Conservation (phyloP, 2,888 invertebrate genomes). For the Scaptomyza polygonia region DNA sequence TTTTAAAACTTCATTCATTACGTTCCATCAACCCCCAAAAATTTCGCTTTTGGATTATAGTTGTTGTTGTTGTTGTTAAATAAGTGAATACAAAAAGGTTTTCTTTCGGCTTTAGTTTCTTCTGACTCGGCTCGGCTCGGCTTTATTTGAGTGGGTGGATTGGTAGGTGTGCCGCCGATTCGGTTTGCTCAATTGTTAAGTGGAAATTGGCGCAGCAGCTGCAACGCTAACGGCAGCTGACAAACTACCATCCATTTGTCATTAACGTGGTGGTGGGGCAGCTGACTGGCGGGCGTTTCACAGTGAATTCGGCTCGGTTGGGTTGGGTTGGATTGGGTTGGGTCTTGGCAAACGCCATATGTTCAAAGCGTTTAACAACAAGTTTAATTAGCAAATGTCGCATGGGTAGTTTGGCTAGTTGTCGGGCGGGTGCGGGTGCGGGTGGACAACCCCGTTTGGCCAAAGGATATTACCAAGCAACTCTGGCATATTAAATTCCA, state of each 20-base stretch:
- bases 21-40: constrained; percentile 21
- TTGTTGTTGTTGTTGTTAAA: constrained; percentile 5
- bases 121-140: neutral
- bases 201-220: constrained; percentile 52
- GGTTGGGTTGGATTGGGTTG: neutral
- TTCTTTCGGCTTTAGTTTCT: constrained; percentile 1
- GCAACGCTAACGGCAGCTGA: constrained; percentile 54
- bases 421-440: neutral
- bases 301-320: neutral
- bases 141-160: neutral
- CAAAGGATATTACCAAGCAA: constrained; percentile 40
- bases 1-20: constrained; percentile 67
- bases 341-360: constrained; percentile 38
- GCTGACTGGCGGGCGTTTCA: no score
- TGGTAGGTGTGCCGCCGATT: neutral
- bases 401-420: constrained; percentile 12
- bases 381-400: constrained; percentile 69
- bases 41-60: neutral
- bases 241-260: constrained; percentile 75
- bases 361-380: constrained; percentile 50
- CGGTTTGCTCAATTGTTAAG: constrained; percentile 40
- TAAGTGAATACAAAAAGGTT: constrained; percentile 35
- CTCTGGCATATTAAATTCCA: constrained; percentile 57
- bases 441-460: neutral
- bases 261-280: constrained; percentile 39